phyloP scores from a whole-genome alignment of 2,888 invertebrate species.

The Xylophagus ater region DNA sequence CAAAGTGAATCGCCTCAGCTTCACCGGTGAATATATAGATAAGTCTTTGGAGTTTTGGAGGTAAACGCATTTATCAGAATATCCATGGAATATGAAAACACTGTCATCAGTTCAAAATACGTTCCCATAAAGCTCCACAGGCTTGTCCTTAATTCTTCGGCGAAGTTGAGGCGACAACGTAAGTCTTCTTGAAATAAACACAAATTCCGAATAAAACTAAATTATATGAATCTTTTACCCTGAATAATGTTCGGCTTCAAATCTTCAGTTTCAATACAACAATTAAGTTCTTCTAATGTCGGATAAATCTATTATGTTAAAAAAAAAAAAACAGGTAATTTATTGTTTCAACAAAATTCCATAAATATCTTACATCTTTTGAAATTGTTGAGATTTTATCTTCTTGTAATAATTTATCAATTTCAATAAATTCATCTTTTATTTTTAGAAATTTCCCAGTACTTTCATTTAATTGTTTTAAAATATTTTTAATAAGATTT shows the following conservation, averaged over 20 bases:
- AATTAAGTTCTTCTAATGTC: conserved; percentile 37
- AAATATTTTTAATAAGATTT: conserved; percentile 37
- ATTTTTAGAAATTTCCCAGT: background rate
- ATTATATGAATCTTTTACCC: conserved; percentile 33
- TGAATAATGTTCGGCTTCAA: conserved; percentile 47
- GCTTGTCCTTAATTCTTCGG: too few relatives aligned
- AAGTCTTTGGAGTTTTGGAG: too few relatives aligned
- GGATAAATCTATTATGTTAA: conserved; percentile 41
- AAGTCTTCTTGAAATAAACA: too few relatives aligned
- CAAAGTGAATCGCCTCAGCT: too few relatives aligned
- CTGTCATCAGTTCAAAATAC: too few relatives aligned
- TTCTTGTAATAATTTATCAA: background rate
- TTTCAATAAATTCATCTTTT: background rate
- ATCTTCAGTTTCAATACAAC: conserved; percentile 28
- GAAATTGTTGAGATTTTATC: background rate
- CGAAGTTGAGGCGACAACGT: too few relatives aligned
- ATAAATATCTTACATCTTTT: background rate
- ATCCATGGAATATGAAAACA: too few relatives aligned
- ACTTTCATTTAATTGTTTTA: background rate
- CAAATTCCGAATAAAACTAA: too few relatives aligned
- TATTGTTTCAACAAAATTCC: background rate
- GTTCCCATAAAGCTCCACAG: too few relatives aligned
- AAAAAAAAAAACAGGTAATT: background rate
- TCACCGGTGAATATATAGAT: too few relatives aligned
- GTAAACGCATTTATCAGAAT: too few relatives aligned